phyloP scores from a whole-genome alignment of 2,113 vertebrate genomes.

The Xiphophorus couchianus region DNA sequence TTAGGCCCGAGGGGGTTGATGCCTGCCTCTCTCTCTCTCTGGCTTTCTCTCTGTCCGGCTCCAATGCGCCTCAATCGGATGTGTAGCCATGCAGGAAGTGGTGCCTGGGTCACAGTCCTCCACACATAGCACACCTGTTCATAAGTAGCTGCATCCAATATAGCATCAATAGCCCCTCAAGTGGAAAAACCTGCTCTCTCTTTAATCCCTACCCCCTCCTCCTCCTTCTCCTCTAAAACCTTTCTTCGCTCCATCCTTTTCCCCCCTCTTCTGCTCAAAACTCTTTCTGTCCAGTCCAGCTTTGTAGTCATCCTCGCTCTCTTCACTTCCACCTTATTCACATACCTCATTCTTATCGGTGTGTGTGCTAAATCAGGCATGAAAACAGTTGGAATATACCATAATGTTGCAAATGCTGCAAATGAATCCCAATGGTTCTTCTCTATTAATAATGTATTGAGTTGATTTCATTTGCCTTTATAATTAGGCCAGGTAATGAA shows the following conservation, averaged over 20 bases:
- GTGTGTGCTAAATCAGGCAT: conserved; percentile 77
- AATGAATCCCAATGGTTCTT: conserved; percentile 77
- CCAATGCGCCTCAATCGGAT: conserved; percentile 48
- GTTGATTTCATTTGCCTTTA: conserved; percentile 87
- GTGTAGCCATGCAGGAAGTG: conserved; percentile 61
- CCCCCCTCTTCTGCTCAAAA: conserved; percentile 4
- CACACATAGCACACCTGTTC: conserved; percentile 63
- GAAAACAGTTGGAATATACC: conserved; percentile 80
- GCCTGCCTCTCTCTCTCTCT: conserved; percentile 30
- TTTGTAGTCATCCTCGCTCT: conserved; percentile 5
- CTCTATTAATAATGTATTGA: conserved; percentile 83
- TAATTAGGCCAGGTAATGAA: conserved; percentile 85
- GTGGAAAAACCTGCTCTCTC: conserved; percentile 63
- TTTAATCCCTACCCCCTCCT: conserved; percentile 50
- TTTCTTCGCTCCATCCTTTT: neutral
- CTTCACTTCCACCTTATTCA: conserved; percentile 26
- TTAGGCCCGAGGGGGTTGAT: conserved; percentile 39
- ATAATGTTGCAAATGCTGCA: conserved; percentile 79
- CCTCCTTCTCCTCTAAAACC: neutral
- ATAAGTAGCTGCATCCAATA: conserved; percentile 62
- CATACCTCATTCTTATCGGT: conserved; percentile 54
- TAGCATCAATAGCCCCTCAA: conserved; percentile 60
- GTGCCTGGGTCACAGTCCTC: conserved; percentile 55
- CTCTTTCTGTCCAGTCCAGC: conserved; percentile 16
- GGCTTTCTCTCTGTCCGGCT: conserved; percentile 20